Conservation (phyloP, 2,113 vertebrate species). For the Oenanthe oenanthe region DNA sequence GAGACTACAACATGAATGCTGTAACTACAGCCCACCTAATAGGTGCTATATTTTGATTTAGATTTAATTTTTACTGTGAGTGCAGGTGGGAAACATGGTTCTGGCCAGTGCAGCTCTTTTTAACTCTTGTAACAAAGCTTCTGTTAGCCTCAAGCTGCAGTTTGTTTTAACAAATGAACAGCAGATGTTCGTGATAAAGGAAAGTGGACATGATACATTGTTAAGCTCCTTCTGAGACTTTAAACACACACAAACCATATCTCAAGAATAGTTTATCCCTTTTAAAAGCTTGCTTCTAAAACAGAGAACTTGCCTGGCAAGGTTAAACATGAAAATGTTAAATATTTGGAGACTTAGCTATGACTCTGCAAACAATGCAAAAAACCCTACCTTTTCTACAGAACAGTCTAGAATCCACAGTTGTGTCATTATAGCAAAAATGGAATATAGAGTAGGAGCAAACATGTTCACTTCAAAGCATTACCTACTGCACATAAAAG, state of each 20-base stretch:
- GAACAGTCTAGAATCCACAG: not conserved
- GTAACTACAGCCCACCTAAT: not conserved
- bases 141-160: not conserved
- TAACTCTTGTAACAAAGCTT: not conserved
- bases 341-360: slow-evolving; percentile 23
- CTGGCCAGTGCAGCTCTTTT: not conserved
- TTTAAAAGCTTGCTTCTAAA: slow-evolving; percentile 1
- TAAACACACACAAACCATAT: slow-evolving; percentile 8
- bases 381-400: not conserved
- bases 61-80: not conserved
- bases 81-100: not conserved
- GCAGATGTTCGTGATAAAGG: slow-evolving; percentile 46
- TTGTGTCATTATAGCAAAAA: not conserved
- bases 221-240: slow-evolving; percentile 40
- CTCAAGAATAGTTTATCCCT: slow-evolving; percentile 22
- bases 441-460: not conserved
- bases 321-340: slow-evolving; percentile 16
- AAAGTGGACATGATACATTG: slow-evolving; percentile 44
- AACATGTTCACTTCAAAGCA: slow-evolving; percentile 3
- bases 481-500: not conserved
- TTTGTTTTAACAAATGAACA: slow-evolving; percentile 18
- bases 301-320: slow-evolving; percentile 8
- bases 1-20: not conserved
- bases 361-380: not conserved
- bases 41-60: not conserved